A percentile compares a stretch with the other conserved stretches of the same genome.
Conservation (phyloP, 2,888 invertebrate genomes). For the Cataglyphis cursor region DNA sequence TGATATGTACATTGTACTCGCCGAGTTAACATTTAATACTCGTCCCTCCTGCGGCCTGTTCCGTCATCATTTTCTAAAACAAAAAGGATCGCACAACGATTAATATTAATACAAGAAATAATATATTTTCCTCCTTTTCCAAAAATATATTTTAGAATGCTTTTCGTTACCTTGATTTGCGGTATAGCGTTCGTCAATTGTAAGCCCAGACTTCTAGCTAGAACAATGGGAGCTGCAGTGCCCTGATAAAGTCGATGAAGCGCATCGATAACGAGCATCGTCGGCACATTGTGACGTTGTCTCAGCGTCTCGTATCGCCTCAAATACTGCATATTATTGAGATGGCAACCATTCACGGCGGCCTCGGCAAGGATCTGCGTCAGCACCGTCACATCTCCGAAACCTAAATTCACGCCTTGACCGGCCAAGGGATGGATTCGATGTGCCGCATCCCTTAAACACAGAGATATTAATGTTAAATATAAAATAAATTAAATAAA, state of each 20-base stretch:
- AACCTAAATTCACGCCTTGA: slow-evolving; percentile 99
- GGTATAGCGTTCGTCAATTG: slow-evolving; percentile 93
- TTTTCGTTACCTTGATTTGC: slow-evolving; percentile 90
- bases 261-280: slow-evolving; percentile 95
- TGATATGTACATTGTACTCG: neutral
- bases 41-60: slow-evolving; percentile 21
- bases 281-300: slow-evolving; percentile 95
- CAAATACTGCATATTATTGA: slow-evolving; percentile 92
- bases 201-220: slow-evolving; percentile 94
- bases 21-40: neutral
- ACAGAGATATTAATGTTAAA: neutral
- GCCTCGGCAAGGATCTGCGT: slow-evolving; percentile 91
- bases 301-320: slow-evolving; percentile 94
- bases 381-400: slow-evolving; percentile 95
- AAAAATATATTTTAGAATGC: slow-evolving; percentile 1
- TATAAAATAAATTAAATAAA: neutral
- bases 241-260: slow-evolving; percentile 94
- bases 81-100: slow-evolving; percentile 7
- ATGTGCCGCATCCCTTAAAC: slow-evolving; percentile 93
- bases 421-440: slow-evolving; percentile 98
- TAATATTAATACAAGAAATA: neutral
- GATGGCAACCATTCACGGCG: slow-evolving; percentile 91
- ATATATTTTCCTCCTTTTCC: neutral
- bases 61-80: slow-evolving; percentile 36
- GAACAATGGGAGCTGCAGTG: slow-evolving; percentile 91